Evolutionary conservation across 1,140 invertebrate genomes (phyloP).

Genomic region (Bombus ignitus): DNA sequence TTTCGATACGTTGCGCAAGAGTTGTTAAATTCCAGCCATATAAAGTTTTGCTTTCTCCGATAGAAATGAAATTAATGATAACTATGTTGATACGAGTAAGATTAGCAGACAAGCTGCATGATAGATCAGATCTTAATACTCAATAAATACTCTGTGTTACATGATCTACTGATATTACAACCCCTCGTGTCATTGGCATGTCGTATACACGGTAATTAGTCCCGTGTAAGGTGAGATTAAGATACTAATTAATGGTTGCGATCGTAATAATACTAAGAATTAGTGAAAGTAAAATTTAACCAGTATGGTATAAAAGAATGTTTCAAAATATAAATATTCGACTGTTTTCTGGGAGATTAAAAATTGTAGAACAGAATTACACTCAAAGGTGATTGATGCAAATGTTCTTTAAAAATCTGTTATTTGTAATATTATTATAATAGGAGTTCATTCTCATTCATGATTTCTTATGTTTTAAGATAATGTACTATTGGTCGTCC

Average conservation of each 20-base stretch:
- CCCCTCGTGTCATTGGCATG: neutral
- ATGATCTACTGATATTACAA: neutral
- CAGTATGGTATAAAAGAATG: neutral
- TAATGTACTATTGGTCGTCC: neutral
- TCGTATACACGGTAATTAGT: neutral
- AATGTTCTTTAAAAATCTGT: neutral
- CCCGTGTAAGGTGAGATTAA: neutral
- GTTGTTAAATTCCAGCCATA: neutral
- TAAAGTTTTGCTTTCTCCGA: neutral
- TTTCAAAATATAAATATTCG: neutral
- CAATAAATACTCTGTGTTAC: neutral
- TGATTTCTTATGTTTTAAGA: neutral
- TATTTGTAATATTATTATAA: rapidly evolving
- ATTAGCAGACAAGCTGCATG: neutral
- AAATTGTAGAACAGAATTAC: neutral
- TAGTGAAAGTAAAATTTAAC: neutral
- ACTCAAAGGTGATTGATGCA: neutral
- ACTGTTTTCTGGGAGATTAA: neutral
- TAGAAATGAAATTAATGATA: neutral
- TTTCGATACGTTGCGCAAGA: neutral
- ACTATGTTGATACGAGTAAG: neutral
- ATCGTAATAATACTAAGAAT: neutral
- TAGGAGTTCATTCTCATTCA: neutral
- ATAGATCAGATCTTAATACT: neutral
- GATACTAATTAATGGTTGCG: neutral